These are phyloP conservation scores for Rhorus exstirpatorius DNA, from an alignment of 2,888 invertebrate species.

Conservation along the genomic window DNA sequence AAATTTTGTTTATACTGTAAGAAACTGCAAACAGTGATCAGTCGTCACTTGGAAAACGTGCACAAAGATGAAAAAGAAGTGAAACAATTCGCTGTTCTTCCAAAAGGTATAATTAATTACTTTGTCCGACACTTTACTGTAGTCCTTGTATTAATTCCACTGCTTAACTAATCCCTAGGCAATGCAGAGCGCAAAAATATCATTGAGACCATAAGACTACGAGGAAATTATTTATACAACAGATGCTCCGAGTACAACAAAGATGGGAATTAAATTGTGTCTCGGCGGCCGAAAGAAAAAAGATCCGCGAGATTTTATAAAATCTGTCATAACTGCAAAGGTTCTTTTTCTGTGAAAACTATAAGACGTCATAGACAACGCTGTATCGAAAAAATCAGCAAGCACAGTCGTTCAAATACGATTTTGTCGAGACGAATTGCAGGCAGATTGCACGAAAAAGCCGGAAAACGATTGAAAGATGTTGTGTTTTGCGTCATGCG, in stretches of 20 bases:
- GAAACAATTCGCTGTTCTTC: too few relatives aligned
- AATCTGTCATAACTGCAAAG: conserved; percentile 63
- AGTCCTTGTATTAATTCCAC: neutral
- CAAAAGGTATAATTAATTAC: conserved; percentile 45
- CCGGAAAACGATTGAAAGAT: conserved; percentile 39
- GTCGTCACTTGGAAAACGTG: conserved; percentile 26
- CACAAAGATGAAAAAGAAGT: conserved; percentile 19
- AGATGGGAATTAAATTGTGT: conserved; percentile 63
- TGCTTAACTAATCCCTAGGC: neutral
- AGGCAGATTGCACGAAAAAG: conserved; percentile 66
- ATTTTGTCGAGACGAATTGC: conserved; percentile 62
- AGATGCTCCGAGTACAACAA: conserved; percentile 59
- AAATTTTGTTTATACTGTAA: conserved; percentile 72
- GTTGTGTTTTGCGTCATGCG: conserved; percentile 67
- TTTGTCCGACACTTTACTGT: too few relatives aligned
- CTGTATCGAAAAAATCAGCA: conserved; percentile 61
- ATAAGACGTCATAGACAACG: conserved; percentile 68
- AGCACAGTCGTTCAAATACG: conserved; percentile 62
- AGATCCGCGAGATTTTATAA: neutral
- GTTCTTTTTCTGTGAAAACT: conserved; percentile 66
- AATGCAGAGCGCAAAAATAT: conserved; percentile 14
- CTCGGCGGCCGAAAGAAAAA: conserved; percentile 64
- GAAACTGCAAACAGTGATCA: conserved; percentile 54
- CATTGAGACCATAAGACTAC: conserved; percentile 64
- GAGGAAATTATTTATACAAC: conserved; percentile 55